These are phyloP conservation scores for Battus philenor DNA, from an alignment of 1,140 invertebrate species.

Conservation along the genomic window DNA sequence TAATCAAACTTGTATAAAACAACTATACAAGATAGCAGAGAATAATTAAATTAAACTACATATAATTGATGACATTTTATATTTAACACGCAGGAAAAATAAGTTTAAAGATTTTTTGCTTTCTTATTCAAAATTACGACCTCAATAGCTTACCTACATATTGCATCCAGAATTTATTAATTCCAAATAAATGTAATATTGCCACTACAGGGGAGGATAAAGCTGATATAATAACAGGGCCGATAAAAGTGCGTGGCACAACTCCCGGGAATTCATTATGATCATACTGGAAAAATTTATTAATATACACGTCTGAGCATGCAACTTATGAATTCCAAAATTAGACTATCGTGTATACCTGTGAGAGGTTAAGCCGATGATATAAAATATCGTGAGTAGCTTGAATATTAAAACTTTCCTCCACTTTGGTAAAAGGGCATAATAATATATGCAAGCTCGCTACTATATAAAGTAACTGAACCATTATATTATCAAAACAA, in stretches of 20 bases:
- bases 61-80: too few relatives aligned
- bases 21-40: too few relatives aligned
- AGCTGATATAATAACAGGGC: conserved; percentile 89
- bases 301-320: conserved; percentile 30
- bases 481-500: conserved; percentile 49
- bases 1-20: too few relatives aligned
- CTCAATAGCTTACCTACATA: conserved; percentile 89
- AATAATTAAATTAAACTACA: too few relatives aligned
- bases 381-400: conserved; percentile 98
- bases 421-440: conserved; percentile 99
- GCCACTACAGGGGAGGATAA: conserved; percentile 87
- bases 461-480: conserved; percentile 75
- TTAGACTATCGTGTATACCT: conserved; percentile 80
- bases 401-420: conserved; percentile 99
- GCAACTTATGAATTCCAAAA: conserved; percentile 56
- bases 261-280: conserved; percentile 99
- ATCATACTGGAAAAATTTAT: conserved; percentile 90
- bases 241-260: conserved; percentile 97
- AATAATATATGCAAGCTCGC: conserved; percentile 87
- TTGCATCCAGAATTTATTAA: conserved; percentile 93
- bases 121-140: too few relatives aligned
- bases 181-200: conserved; percentile 80
- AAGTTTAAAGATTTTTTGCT: too few relatives aligned
- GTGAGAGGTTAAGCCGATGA: conserved; percentile 86
- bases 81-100: too few relatives aligned